phyloP scores from a whole-genome alignment of 2,113 vertebrate species.

The Sturnira hondurensis region DNA sequence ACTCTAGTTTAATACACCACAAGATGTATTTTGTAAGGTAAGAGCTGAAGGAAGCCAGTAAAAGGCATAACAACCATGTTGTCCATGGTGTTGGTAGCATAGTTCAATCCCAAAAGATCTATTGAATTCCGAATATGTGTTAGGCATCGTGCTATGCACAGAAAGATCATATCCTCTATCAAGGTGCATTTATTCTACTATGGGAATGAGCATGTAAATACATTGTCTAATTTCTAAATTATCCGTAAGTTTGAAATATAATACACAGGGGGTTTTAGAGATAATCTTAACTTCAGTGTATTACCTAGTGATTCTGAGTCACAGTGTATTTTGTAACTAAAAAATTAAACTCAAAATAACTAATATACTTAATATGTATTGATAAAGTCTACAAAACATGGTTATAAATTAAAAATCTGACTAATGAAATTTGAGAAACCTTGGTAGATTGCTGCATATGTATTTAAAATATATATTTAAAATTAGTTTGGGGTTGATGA shows the following conservation, averaged over 20 bases:
- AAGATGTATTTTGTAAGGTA: background rate
- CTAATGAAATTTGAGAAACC: background rate
- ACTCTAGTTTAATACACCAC: background rate
- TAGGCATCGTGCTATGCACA: background rate
- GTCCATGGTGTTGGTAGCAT: background rate
- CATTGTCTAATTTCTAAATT: background rate
- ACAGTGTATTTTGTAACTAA: background rate
- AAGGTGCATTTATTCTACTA: background rate
- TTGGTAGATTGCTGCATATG: background rate
- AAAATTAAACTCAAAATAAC: background rate
- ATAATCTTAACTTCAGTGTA: background rate
- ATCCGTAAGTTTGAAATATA: background rate
- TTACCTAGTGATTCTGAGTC: background rate
- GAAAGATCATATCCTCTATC: background rate
- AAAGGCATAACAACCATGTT: background rate
- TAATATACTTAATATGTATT: background rate
- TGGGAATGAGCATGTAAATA: background rate
- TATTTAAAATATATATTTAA: background rate
- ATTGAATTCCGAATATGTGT: background rate
- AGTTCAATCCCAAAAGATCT: background rate
- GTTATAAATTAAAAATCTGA: background rate
- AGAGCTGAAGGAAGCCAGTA: background rate
- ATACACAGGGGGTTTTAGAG: background rate
- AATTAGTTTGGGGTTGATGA: background rate
- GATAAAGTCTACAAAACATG: background rate